Conservation (phyloP, 2,797 vertebrate genomes). For the Ctenosaura bakeri region DNA sequence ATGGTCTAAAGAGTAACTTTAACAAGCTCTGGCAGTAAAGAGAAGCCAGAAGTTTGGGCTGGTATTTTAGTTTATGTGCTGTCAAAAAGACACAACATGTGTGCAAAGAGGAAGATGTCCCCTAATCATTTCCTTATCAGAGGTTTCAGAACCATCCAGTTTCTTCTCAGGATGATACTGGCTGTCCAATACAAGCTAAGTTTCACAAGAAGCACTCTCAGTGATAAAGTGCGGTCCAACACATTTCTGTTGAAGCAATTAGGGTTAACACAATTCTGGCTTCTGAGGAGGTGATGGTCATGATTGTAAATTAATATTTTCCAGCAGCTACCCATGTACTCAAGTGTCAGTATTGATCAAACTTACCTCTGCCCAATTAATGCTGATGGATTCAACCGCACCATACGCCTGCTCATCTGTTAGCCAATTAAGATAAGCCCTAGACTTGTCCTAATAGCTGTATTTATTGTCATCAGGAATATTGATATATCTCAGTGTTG, state of each 20-base stretch:
- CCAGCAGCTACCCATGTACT: constrained; percentile 74
- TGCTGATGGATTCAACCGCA: constrained; percentile 81
- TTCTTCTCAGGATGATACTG: neutral
- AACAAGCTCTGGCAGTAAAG: neutral
- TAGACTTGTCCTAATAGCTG: constrained; percentile 78
- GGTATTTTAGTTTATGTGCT: neutral
- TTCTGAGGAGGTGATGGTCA: constrained; percentile 72
- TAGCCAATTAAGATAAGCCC: constrained; percentile 84
- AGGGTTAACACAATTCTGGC: constrained; percentile 73
- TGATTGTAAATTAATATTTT: constrained; percentile 82
- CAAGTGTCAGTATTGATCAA: constrained; percentile 84
- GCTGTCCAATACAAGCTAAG: constrained; percentile 23
- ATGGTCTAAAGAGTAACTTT: neutral
- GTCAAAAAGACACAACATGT: neutral
- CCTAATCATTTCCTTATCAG: constrained; percentile 8
- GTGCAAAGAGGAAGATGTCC: neutral
- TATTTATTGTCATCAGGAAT: constrained; percentile 82
- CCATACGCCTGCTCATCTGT: constrained; percentile 80
- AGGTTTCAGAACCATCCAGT: neutral
- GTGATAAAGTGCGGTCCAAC: constrained; percentile 40
- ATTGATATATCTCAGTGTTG: constrained; percentile 76
- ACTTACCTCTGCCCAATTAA: constrained; percentile 79
- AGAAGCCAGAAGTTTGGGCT: neutral
- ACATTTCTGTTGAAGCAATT: constrained; percentile 74
- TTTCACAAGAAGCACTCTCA: constrained; percentile 29